phyloP scores from a whole-genome alignment of 2,888 invertebrate genomes.

The Diachrysia chrysitis region DNA sequence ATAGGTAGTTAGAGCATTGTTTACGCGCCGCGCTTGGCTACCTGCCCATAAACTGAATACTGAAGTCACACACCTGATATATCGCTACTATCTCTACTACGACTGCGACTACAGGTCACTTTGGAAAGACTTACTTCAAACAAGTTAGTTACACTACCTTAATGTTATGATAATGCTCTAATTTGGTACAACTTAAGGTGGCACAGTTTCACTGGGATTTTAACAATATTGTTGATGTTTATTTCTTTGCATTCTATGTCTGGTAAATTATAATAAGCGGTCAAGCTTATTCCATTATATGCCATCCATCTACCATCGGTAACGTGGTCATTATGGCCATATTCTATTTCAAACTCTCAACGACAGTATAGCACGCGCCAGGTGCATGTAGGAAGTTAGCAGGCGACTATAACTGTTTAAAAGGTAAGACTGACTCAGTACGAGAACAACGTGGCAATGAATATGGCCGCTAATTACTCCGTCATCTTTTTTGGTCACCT shows the following conservation, averaged over 20 bases:
- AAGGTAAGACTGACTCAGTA: slow-evolving; percentile 41
- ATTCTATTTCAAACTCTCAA: neutral
- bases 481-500: slow-evolving; percentile 27
- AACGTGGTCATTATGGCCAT: neutral
- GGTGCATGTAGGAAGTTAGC: neutral
- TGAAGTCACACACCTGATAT: slow-evolving; percentile 65
- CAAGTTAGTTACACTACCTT: neutral
- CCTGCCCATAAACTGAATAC: slow-evolving; percentile 60
- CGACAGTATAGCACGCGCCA: neutral
- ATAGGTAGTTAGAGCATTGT: slow-evolving; percentile 59
- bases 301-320: neutral
- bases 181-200: neutral
- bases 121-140: slow-evolving; percentile 1
- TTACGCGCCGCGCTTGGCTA: slow-evolving; percentile 67
- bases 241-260: too few relatives aligned
- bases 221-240: too few relatives aligned
- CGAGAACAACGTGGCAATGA: slow-evolving; percentile 42
- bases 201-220: neutral
- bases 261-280: too few relatives aligned
- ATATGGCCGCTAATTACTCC: slow-evolving; percentile 42
- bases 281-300: too few relatives aligned
- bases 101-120: slow-evolving; percentile 16
- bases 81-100: slow-evolving; percentile 33
- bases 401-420: slow-evolving; percentile 11
- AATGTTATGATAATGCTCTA: neutral